Percentiles rank a stretch among this genome's conserved stretches.
Conservation (phyloP, 1,140 invertebrate genomes). For the Drosophila pallidifrons region DNA sequence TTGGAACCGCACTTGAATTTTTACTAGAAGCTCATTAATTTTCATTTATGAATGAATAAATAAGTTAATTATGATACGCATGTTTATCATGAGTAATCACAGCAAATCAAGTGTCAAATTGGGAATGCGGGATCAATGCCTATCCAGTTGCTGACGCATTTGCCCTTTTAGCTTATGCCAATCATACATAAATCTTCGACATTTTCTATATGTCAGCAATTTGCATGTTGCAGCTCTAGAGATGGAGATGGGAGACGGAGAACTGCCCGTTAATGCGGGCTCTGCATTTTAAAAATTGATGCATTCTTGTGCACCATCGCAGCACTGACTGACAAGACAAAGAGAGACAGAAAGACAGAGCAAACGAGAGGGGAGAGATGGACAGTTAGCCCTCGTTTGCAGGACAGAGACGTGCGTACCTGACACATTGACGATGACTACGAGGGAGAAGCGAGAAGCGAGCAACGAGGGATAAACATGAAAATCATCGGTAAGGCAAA, state of each 20-base stretch:
- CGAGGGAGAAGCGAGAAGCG: slow-evolving; percentile 2
- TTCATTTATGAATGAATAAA: neutral
- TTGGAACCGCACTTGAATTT: too few species aligned
- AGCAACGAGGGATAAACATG: slow-evolving; percentile 38
- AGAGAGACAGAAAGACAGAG: neutral
- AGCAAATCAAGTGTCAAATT: slow-evolving; percentile 6
- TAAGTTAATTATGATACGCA: neutral
- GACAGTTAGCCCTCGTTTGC: slow-evolving; percentile 17
- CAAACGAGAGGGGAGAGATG: neutral
- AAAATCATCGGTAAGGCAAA: slow-evolving; percentile 38
- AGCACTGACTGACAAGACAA: slow-evolving; percentile 29
- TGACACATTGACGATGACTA: slow-evolving; percentile 39
- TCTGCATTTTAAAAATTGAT: slow-evolving; percentile 50
- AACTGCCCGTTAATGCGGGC: slow-evolving; percentile 54
- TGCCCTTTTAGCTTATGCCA: slow-evolving; percentile 36
- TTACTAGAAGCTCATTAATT: neutral
- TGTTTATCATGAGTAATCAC: neutral
- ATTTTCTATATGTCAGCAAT: slow-evolving; percentile 61
- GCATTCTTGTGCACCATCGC: slow-evolving; percentile 38
- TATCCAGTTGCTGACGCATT: slow-evolving; percentile 28
- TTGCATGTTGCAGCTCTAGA: slow-evolving; percentile 40
- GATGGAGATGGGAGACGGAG: neutral
- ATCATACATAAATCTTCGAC: slow-evolving; percentile 30
- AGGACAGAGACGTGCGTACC: slow-evolving; percentile 23
- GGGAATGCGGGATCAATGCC: slow-evolving; percentile 15